Percentiles rank a stretch among this genome's conserved stretches.
These are phyloP conservation scores for Puffinus mauretanicus DNA, from an alignment of 2,113 vertebrate genomes.

Conservation along the genomic window DNA sequence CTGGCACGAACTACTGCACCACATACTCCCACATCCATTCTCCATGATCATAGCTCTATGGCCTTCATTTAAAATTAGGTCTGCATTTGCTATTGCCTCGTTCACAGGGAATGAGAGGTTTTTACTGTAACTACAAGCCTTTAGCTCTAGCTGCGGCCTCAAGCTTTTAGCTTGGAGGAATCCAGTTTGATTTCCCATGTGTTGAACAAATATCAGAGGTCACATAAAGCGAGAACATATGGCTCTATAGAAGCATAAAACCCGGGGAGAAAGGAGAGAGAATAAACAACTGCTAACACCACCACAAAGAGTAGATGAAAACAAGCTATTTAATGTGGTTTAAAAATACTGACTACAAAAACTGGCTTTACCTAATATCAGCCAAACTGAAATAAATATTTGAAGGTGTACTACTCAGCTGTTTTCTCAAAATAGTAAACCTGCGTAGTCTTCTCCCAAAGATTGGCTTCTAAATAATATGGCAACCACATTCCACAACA, in stretches of 20 bases:
- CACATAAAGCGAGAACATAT: neutral
- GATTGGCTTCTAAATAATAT: neutral
- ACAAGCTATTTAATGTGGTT: neutral
- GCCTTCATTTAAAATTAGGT: neutral
- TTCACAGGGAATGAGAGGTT: neutral
- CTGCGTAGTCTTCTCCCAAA: neutral
- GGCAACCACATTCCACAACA: neutral
- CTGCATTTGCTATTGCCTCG: neutral
- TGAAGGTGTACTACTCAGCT: neutral
- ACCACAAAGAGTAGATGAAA: neutral
- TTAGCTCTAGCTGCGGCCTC: neutral
- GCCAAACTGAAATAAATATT: neutral
- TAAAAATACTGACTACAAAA: neutral
- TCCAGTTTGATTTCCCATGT: neutral
- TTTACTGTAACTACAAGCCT: neutral
- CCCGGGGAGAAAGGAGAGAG: neutral
- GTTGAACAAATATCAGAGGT: neutral
- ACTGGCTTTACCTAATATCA: neutral
- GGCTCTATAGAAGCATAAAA: neutral
- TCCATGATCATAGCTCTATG: neutral
- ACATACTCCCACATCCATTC: neutral
- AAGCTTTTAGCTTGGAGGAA: neutral
- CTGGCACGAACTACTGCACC: neutral
- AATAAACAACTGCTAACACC: neutral
- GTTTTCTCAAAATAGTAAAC: neutral